phyloP scores from a whole-genome alignment of 2,113 vertebrate species.

The Nanorana parkeri region DNA sequence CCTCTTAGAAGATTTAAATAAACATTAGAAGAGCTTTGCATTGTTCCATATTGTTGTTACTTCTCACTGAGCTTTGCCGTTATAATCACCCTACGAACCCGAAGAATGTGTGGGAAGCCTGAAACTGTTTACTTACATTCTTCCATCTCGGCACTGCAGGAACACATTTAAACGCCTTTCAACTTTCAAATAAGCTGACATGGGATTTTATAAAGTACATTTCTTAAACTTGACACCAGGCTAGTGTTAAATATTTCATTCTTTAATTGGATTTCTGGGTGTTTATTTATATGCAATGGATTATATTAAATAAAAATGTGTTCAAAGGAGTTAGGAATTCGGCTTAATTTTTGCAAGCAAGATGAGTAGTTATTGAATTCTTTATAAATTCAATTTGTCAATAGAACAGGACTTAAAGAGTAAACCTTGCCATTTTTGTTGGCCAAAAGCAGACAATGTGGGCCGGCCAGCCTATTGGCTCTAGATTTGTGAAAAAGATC shows the following conservation, averaged over 20 bases:
- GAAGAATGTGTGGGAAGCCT: conserved; percentile 28
- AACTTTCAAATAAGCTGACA: conserved; percentile 29
- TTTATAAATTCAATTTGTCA: too few species aligned
- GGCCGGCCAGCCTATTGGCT: too few species aligned
- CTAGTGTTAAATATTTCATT: conserved; percentile 23
- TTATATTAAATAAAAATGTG: not conserved
- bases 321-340: too few species aligned
- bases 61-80: conserved; percentile 1
- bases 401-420: too few species aligned
- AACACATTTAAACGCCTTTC: conserved; percentile 32
- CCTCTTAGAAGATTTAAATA: conserved; percentile 4
- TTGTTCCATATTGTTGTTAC: not conserved
- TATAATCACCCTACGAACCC: conserved; percentile 14
- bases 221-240: conserved; percentile 20
- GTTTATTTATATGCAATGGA: not conserved
- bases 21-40: not conserved
- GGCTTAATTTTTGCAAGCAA: too few species aligned
- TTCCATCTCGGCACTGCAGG: conserved; percentile 1
- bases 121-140: conserved; percentile 25
- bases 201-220: conserved; percentile 34
- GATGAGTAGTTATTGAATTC: too few species aligned
- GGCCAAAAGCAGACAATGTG: too few species aligned
- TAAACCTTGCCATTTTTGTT: too few species aligned
- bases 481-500: too few species aligned
- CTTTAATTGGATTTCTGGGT: conserved; percentile 28